Conservation (phyloP, 2,888 invertebrate species). For the Sarcophaga subvicina region DNA sequence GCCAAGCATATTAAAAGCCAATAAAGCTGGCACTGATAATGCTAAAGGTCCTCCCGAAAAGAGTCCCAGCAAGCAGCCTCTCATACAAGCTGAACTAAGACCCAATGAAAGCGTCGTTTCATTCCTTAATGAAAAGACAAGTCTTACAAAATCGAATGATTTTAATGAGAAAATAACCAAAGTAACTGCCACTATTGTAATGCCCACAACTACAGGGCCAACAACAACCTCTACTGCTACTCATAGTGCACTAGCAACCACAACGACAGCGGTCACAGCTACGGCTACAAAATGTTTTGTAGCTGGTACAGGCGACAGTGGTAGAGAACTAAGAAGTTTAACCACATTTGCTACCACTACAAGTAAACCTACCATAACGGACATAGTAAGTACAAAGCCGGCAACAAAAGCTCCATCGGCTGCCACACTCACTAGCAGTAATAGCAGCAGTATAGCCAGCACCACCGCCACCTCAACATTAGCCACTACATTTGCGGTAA, state of each 20-base stretch:
- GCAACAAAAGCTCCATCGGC: conserved; percentile 24
- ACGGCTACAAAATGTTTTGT: conserved; percentile 72
- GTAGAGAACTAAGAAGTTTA: conserved; percentile 76
- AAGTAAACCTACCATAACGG: conserved; percentile 54
- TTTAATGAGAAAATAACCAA: conserved; percentile 65
- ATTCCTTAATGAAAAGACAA: conserved; percentile 71
- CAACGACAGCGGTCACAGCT: conserved; percentile 60
- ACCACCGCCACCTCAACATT: conserved; percentile 21
- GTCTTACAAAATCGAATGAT: conserved; percentile 27
- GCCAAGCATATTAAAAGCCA: conserved; percentile 82
- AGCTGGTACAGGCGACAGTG: conserved; percentile 76
- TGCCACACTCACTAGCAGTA: conserved; percentile 26
- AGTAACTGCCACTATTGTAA: conserved; percentile 70
- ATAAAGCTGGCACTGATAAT: conserved; percentile 56
- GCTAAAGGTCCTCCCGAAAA: conserved; percentile 69
- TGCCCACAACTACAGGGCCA: conserved; percentile 42
- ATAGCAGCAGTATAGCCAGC: conserved; percentile 16
- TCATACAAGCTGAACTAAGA: conserved; percentile 73
- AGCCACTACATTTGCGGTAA: conserved; percentile 40
- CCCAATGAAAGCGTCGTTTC: conserved; percentile 74
- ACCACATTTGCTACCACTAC: conserved; percentile 75
- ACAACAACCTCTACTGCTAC: conserved; percentile 39
- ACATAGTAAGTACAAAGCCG: conserved; percentile 50
- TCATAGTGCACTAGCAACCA: conserved; percentile 63
- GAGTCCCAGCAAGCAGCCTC: conserved; percentile 77